Evolutionary conservation across 2,797 vertebrate species (phyloP), one percentile per base, ranked within the genome.

Genomic region (Ctenopoma kingsleyae): DNA sequence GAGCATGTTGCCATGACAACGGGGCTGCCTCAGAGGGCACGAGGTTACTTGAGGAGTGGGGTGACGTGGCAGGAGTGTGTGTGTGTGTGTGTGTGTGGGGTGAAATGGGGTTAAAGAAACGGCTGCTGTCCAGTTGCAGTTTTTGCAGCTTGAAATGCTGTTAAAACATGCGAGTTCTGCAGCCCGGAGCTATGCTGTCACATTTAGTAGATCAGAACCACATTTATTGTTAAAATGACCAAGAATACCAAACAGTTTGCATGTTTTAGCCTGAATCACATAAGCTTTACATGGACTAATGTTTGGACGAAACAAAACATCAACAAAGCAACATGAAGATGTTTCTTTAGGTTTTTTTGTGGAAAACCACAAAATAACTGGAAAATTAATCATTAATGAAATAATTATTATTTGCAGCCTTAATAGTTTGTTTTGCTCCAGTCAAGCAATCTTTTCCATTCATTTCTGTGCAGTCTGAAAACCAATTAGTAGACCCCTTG

Each of bases 1-100:
- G 81, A 89, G 81, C 67, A 40, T 0, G 65, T 90, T 79, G 78
- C 78, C 80, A 86, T 68, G 83, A 86, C 83, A 87, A 93, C 85
- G 11, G 57, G 48, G 36, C 22, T 57, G 86, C 63, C 81, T 80
- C 70, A 71, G 64, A 88, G 84, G 74, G 74, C 75, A 67, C 1
- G 30, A 71, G 71, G 82, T 80, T 70, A 81, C 46, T 51, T 0
- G 17, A 74, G 60, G 49, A 78, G 70, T 58, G 69, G 72, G 70
- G 61, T 69, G 70, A 67, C 60, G 67, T 32, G 71, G 71, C 38
- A 27, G 49, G 65, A 61, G 73, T 59, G 58, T 55, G 52, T 49
- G 13, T 51, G 62, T 46, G 40, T 38, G 46, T 61, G 55, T 11
- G 55, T 60, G 30, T 66, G 66, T 78, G 22, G 67, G 81, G 79